phyloP scores from a whole-genome alignment of 2,888 invertebrate species.

The Neoscelio sp. region DNA sequence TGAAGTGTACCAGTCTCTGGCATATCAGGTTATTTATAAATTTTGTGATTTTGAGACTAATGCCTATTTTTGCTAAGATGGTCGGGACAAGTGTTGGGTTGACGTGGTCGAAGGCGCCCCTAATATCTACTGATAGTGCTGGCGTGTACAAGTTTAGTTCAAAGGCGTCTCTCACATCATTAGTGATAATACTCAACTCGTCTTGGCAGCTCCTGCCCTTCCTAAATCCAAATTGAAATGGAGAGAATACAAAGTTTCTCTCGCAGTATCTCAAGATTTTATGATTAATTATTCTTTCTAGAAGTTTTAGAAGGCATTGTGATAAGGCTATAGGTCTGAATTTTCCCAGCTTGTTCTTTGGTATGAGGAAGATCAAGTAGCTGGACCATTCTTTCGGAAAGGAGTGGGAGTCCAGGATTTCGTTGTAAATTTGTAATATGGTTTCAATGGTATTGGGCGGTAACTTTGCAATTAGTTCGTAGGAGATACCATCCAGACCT shows the following conservation, averaged over 20 bases:
- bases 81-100: background rate
- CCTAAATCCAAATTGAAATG: slow-evolving; percentile 13
- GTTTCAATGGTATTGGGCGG: too few relatives aligned
- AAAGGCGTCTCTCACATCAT: background rate
- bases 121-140: slow-evolving; percentile 3
- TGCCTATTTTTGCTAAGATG: background rate
- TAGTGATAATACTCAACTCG: slow-evolving; percentile 2
- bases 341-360: slow-evolving; percentile 7
- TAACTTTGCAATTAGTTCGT: background rate
- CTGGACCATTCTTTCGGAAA: slow-evolving; percentile 9
- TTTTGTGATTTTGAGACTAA: slow-evolving; percentile 1
- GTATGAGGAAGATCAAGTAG: slow-evolving; percentile 15
- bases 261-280: slow-evolving; percentile 3
- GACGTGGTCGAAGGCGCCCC: slow-evolving; percentile 12
- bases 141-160: background rate
- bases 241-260: background rate
- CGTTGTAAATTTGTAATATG: background rate
- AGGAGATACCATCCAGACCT: background rate
- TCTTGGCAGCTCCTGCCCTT: background rate
- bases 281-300: slow-evolving; percentile 14
- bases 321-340: slow-evolving; percentile 18
- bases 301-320: slow-evolving; percentile 11
- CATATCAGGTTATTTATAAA: slow-evolving; percentile 3
- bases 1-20: background rate
- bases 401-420: background rate